Percentiles rank a stretch among this genome's conserved stretches.
These are phyloP conservation scores for Euclidia mi DNA, from an alignment of 2,888 invertebrate species.

Conservation along the genomic window DNA sequence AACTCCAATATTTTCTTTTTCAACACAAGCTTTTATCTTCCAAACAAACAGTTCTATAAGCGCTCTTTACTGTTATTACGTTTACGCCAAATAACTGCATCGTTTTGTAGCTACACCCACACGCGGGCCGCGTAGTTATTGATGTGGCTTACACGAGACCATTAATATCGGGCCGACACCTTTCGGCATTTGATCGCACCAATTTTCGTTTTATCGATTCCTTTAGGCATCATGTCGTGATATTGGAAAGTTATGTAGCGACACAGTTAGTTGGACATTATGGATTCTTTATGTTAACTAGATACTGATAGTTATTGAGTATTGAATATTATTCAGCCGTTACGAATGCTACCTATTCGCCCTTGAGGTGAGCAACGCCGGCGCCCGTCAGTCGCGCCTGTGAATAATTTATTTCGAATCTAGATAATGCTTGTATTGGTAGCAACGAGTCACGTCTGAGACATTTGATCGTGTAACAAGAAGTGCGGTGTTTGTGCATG, in stretches of 20 bases:
- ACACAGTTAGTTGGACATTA: slow-evolving; percentile 14
- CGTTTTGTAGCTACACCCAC: slow-evolving; percentile 52
- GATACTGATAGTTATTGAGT: slow-evolving; percentile 30
- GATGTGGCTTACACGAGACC: slow-evolving; percentile 56
- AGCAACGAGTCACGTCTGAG: slow-evolving; percentile 84
- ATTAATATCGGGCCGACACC: slow-evolving; percentile 61
- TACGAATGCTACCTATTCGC: slow-evolving; percentile 60
- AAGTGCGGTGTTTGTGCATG: slow-evolving; percentile 78
- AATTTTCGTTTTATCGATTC: slow-evolving; percentile 53
- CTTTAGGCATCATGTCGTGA: slow-evolving; percentile 24
- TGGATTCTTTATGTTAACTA: slow-evolving; percentile 17
- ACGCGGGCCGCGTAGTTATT: slow-evolving; percentile 53
- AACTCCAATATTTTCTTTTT: slow-evolving; percentile 21
- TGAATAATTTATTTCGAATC: slow-evolving; percentile 82
- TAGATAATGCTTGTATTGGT: slow-evolving; percentile 83
- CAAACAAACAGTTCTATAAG: slow-evolving; percentile 43
- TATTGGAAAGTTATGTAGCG: slow-evolving; percentile 31
- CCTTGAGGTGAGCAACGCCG: slow-evolving; percentile 67
- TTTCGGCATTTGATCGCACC: slow-evolving; percentile 53
- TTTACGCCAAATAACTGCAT: slow-evolving; percentile 54
- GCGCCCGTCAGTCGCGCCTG: slow-evolving; percentile 75
- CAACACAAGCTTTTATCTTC: slow-evolving; percentile 28
- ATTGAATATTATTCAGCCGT: slow-evolving; percentile 54
- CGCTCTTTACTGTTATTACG: slow-evolving; percentile 40
- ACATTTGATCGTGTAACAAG: slow-evolving; percentile 86